Conservation (phyloP, 1,140 invertebrate genomes). For the Medauroidea extradentata region DNA sequence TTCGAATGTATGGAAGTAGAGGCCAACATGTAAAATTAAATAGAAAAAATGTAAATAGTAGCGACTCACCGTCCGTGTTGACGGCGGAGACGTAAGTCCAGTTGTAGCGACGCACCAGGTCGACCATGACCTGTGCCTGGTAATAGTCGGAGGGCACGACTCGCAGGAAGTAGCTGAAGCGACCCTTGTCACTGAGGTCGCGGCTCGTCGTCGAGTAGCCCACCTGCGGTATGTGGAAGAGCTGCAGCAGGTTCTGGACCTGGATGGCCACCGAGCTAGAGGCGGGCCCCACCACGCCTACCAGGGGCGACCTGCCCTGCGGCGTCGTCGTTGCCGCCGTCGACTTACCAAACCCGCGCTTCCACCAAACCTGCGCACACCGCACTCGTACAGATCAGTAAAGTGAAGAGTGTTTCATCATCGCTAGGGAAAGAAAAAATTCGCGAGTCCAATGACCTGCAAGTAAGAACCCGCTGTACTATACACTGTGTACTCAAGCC, state of each 20-base stretch:
- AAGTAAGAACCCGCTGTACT: too few species aligned
- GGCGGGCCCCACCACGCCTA: slow-evolving; percentile 67
- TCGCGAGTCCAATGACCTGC: too few species aligned
- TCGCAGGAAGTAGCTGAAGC: slow-evolving; percentile 74
- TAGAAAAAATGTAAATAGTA: too few species aligned
- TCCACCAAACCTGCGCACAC: too few species aligned
- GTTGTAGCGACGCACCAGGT: slow-evolving; percentile 65
- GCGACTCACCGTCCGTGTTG: slow-evolving; percentile 73
- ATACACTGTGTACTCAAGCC: too few species aligned
- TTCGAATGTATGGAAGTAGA: too few species aligned
- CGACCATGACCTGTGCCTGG: slow-evolving; percentile 72
- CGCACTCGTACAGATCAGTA: too few species aligned
- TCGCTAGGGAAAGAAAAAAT: too few species aligned
- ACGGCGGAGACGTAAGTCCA: slow-evolving; percentile 84
- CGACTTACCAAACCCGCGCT: slow-evolving; percentile 16
- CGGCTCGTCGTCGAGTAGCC: slow-evolving; percentile 76
- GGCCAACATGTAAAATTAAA: too few species aligned
- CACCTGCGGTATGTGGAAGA: slow-evolving; percentile 61
- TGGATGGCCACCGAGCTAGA: slow-evolving; percentile 63
- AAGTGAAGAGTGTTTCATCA: too few species aligned
- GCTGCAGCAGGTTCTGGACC: slow-evolving; percentile 77
- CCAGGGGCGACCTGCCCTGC: slow-evolving; percentile 42
- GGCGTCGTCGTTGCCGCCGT: slow-evolving; percentile 6
- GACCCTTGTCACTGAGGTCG: slow-evolving; percentile 68
- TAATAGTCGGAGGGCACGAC: slow-evolving; percentile 79